Evolutionary conservation across 2,888 invertebrate genomes (phyloP).

Genomic region (Nymphalis c-album): DNA sequence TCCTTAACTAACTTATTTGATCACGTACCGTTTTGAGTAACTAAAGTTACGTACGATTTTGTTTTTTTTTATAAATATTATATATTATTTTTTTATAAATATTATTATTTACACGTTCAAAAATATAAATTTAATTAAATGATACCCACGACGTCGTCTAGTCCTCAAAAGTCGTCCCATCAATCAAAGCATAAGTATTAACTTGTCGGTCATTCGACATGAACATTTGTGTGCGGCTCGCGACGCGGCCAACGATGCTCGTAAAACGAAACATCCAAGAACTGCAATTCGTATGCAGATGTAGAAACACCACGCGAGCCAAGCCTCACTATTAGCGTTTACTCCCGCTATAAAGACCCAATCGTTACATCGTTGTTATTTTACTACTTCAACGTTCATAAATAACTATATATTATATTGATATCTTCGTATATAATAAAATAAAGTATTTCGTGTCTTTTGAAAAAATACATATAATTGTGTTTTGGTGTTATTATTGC

Average conservation of each 20-base stretch:
- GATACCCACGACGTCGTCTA: background rate
- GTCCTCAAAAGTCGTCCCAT: constrained; percentile 6
- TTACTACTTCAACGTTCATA: constrained; percentile 14
- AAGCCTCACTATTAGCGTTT: constrained; percentile 34
- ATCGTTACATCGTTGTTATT: constrained; percentile 8
- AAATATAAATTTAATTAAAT: background rate
- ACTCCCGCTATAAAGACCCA: constrained; percentile 16
- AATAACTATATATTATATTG: background rate
- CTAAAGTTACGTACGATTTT: too few relatives aligned
- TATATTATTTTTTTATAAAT: too few relatives aligned
- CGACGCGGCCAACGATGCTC: constrained; percentile 39
- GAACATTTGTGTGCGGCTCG: constrained; percentile 44
- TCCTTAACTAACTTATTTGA: too few relatives aligned
- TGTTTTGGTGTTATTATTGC: too few relatives aligned
- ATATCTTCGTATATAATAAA: background rate
- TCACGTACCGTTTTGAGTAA: too few relatives aligned
- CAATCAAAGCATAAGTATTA: constrained; percentile 42
- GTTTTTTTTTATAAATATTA: too few relatives aligned
- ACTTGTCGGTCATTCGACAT: constrained; percentile 48
- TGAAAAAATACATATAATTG: too few relatives aligned
- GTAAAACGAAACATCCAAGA: constrained; percentile 49
- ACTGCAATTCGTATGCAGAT: constrained; percentile 66
- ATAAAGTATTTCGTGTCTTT: too few relatives aligned
- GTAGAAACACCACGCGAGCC: constrained; percentile 50
- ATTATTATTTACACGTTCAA: too few relatives aligned